Evolutionary conservation across 2,113 vertebrate species (phyloP).

Genomic region (Xiphias gladius): DNA sequence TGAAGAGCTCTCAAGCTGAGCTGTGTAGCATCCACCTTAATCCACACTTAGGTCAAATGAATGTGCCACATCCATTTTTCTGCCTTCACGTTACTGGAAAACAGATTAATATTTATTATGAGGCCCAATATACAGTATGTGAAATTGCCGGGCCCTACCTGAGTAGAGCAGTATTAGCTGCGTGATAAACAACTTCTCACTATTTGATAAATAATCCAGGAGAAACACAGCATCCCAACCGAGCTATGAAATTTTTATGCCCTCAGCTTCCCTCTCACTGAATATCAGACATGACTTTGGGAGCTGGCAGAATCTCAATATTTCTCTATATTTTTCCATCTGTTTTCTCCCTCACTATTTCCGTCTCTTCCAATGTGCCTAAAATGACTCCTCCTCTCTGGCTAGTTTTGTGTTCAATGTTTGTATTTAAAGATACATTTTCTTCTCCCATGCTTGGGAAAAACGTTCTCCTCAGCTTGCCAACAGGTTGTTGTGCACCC

Average conservation of each 20-base stretch:
- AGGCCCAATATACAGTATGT: slow-evolving; percentile 37
- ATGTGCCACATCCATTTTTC: slow-evolving; percentile 50
- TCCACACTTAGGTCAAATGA: slow-evolving; percentile 58
- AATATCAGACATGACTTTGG: slow-evolving; percentile 64
- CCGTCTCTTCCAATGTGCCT: slow-evolving; percentile 49
- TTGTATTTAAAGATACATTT: slow-evolving; percentile 26
- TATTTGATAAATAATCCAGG: slow-evolving; percentile 84
- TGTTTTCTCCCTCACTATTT: slow-evolving; percentile 42
- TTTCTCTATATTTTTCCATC: slow-evolving; percentile 51
- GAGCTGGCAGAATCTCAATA: slow-evolving; percentile 64
- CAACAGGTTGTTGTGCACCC: slow-evolving; percentile 55
- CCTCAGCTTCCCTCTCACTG: slow-evolving; percentile 49
- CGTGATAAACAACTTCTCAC: slow-evolving; percentile 81
- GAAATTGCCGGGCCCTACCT: slow-evolving; percentile 60
- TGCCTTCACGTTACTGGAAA: slow-evolving; percentile 47
- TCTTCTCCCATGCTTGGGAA: background rate
- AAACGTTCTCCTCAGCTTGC: background rate
- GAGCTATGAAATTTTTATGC: slow-evolving; percentile 83
- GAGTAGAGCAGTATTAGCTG: slow-evolving; percentile 68
- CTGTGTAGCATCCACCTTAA: slow-evolving; percentile 8
- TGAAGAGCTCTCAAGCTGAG: slow-evolving; percentile 9
- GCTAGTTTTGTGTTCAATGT: slow-evolving; percentile 24
- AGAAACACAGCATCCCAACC: slow-evolving; percentile 79
- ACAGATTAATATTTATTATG: slow-evolving; percentile 70
- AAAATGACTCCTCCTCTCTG: slow-evolving; percentile 32